Base-by-base conservation (phyloP, 92 coral and sea anemone species). In the Desmophyllum pertusum region DNA sequence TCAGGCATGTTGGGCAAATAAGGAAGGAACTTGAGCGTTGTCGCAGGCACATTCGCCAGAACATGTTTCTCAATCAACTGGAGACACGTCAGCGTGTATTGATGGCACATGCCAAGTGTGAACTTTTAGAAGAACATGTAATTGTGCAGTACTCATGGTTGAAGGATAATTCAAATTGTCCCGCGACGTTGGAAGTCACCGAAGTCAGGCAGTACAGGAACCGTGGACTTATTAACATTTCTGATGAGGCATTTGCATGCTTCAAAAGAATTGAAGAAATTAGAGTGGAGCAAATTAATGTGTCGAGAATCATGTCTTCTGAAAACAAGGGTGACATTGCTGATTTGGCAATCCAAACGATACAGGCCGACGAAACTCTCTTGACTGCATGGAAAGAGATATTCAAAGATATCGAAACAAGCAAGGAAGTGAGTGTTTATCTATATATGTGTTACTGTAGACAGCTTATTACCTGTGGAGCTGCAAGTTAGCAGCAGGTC, bases 131-230 rank as follows among this genome's bases (percentile, higher is more conserved):
- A n/a, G n/a, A 48, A 62, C 63, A 50, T 67, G 0, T n/a, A n/a
- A 74, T 84, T 64, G 75, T 70, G 14, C 81, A 84, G 55, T 84
- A 74, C 57, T 46, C 77, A 3, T 64, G 55, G 71, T 52, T 87
- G 27, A 62, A 66, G 40, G 81, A 74, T 7, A 72, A 41, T 25
- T 79, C 75, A 0, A 37, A 15, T 21, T 62, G 19, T 36, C 66
- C 76, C 8, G 76, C 55, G 15, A 71, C 85, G 25, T 61, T 80
- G 17, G 86, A 80, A 8, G 82, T 86, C 3, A 86, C 86, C 0
- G 82, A 86, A 39, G 86, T 55, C 14, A 52, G 79, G 33, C 86
- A 82, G 39, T 82, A 71, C 55, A 55, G 86, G 29, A 81, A 86
- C 30, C 75, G 76, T 63, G 86, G 86, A 2, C 85, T 86, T 5